Evolutionary conservation across 1,140 invertebrate species (phyloP), one percentile per base, ranked within the genome.

Genomic region (Carposina sasakii): DNA sequence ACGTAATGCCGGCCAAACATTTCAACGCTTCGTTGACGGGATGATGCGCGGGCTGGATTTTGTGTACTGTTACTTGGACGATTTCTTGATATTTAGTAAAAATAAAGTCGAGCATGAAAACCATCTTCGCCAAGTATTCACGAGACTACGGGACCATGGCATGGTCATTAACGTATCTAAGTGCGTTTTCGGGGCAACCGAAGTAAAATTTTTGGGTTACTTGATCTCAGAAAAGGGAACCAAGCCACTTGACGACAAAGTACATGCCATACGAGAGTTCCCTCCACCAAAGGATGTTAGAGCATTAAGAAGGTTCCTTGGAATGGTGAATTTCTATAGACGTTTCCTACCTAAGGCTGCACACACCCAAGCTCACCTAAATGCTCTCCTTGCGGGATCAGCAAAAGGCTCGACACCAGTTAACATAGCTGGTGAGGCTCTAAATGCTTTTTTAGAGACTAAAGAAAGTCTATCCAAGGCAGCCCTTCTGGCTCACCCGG

Each of bases 11-110:
- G 67, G 41, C 2, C 52, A 70, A 46, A 70, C 64, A 3, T 77
- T 81, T 47, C 66, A 73, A 42, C 23, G 72, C 28, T 48, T 76
- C 8, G 67, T 81, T 43, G 66, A 71, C 23, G 41, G 48, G 22
- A 41, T 70, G 10, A 23, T 63, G 4, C 48, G 57, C 76, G 26
- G 78, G 77, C 56, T 84, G 81, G 48, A 54, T 63, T 19, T 52
- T 65, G 24, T 28, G 6, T 41, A 51, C 49, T 15, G 45, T 30
- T 55, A 41, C 26, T 20, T 55, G 3, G 48, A 55, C 21, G 53
- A 55, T 37, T 12, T 54, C 33, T 22, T 54, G 26, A 19, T 55
- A 20, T 31, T 16, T 30, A 46, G 33, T 6, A 41, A 41, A 19
- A 21, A 12, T 9, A 3, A 50, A 24, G 19, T 10, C 10, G 34